Conservation (phyloP, 2,797 vertebrate species). For the Sebastes umbrosus region DNA sequence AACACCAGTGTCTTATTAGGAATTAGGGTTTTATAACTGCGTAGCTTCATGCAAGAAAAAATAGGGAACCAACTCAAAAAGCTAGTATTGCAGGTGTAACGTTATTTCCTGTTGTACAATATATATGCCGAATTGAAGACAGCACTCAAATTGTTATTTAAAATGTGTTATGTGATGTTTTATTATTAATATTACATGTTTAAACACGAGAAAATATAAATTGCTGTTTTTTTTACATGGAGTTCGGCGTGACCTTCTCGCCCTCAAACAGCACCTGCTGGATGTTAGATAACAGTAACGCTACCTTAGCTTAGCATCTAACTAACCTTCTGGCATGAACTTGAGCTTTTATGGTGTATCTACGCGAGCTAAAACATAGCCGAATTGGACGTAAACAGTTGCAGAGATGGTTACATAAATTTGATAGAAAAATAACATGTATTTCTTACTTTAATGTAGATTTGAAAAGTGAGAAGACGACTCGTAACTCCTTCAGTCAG, state of each 20-base stretch:
- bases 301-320: neutral
- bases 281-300: neutral
- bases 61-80: neutral
- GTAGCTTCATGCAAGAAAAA: neutral
- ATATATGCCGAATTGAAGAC: too few species aligned
- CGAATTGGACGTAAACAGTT: neutral
- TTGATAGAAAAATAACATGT: rapidly evolving
- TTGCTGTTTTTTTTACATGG: too few species aligned
- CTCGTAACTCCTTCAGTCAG: neutral
- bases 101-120: too few species aligned
- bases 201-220: too few species aligned
- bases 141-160: too few species aligned
- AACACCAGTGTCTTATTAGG: too few species aligned
- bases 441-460: slow-evolving; percentile 11
- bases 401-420: rapidly evolving
- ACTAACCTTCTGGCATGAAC: neutral
- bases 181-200: too few species aligned
- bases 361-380: neutral
- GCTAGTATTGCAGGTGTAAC: too few species aligned
- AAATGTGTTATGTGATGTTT: too few species aligned
- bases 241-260: neutral
- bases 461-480: neutral
- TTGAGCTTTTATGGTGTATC: neutral
- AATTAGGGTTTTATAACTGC: neutral
- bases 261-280: neutral